These are phyloP conservation scores for Pogonognathellus flavescens DNA, from an alignment of 1,140 invertebrate genomes.

Conservation along the genomic window DNA sequence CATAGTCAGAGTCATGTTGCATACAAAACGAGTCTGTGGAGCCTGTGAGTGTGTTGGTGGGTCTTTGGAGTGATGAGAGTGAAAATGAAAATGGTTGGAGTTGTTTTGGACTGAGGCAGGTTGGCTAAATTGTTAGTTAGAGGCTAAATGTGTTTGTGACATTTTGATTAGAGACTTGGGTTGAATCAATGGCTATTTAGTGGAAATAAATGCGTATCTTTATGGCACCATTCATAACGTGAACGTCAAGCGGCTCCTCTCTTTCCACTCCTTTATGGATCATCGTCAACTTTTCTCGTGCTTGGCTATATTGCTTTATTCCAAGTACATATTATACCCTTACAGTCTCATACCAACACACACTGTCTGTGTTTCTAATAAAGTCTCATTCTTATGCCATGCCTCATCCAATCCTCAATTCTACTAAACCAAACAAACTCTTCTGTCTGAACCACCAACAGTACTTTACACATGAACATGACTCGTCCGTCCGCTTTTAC, in stretches of 20 bases:
- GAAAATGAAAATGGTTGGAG: background rate
- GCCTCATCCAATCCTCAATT: no score
- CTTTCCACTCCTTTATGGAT: background rate
- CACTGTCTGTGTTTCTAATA: no score
- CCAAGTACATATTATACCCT: no score
- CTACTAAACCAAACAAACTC: no score
- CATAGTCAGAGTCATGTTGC: no score
- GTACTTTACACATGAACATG: no score
- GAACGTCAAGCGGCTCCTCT: conserved; percentile 26
- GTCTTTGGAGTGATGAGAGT: background rate
- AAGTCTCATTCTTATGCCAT: no score
- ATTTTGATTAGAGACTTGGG: conserved; percentile 35
- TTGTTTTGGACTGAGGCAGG: background rate
- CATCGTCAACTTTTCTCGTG: background rate
- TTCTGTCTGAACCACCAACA: no score
- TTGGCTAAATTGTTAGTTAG: background rate
- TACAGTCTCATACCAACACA: no score
- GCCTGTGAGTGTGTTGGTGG: no score
- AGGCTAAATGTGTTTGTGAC: conserved; percentile 37
- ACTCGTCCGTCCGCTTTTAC: no score
- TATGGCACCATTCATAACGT: conserved; percentile 25
- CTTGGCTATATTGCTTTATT: background rate
- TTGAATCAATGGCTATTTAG: conserved; percentile 46
- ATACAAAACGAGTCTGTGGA: no score
- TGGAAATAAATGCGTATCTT: conserved; percentile 29